Evolutionary conservation across 35 echinoderm and acorn worm species (phyloP).

Genomic region (Acanthaster planci): DNA sequence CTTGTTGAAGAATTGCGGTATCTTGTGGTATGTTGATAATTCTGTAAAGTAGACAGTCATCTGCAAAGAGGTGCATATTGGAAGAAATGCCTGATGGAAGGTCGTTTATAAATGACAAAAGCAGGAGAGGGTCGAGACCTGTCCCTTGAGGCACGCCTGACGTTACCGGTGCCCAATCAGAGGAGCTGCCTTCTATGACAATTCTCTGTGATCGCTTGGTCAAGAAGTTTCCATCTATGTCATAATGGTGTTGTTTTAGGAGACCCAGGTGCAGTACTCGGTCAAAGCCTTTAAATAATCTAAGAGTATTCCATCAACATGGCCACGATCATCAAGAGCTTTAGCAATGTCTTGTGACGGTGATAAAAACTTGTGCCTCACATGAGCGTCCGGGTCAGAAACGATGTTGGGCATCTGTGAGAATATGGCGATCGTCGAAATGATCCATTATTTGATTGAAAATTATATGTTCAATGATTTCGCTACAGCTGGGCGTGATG

Average conservation of each 20-base stretch:
- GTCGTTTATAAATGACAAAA: constrained; percentile 63
- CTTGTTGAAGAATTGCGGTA: constrained; percentile 42
- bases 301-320: constrained; percentile 26
- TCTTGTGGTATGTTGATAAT: constrained; percentile 28
- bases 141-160: constrained; percentile 73
- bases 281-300: constrained; percentile 64
- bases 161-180: constrained; percentile 35
- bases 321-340: constrained; percentile 9
- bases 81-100: constrained; percentile 34
- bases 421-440: constrained; percentile 1
- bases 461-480: constrained; percentile 29
- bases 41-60: constrained; percentile 62
- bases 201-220: constrained; percentile 43
- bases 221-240: constrained; percentile 56
- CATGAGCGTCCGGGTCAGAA: constrained; percentile 35
- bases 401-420: constrained; percentile 9
- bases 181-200: constrained; percentile 36
- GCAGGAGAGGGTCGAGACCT: constrained; percentile 60
- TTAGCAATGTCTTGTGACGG: constrained; percentile 32
- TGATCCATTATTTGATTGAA: constrained; percentile 50
- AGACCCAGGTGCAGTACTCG: constrained; percentile 67
- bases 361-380: constrained; percentile 34
- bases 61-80: constrained; percentile 61
- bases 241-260: constrained; percentile 40
- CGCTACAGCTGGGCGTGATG: constrained; percentile 40